These are phyloP conservation scores for Lymantria dispar DNA, from an alignment of 2,888 invertebrate species.

Conservation along the genomic window DNA sequence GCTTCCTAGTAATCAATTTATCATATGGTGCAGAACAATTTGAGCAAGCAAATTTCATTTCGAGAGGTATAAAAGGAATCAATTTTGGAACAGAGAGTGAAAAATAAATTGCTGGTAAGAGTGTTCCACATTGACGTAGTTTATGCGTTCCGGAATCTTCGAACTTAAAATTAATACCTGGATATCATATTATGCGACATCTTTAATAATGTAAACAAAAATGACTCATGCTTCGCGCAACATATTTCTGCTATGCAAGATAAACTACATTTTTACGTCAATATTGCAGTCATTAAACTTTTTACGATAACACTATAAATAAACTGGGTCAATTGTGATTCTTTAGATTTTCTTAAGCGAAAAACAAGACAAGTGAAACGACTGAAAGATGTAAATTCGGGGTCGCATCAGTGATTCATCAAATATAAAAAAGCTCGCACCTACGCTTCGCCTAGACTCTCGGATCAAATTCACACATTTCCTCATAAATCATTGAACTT, in stretches of 20 bases:
- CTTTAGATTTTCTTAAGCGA: constrained; percentile 9
- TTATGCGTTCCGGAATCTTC: constrained; percentile 21
- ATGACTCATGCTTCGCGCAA: background rate
- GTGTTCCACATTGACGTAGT: constrained; percentile 23
- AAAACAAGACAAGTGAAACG: constrained; percentile 27
- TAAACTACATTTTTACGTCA: constrained; percentile 16
- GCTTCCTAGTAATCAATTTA: constrained; percentile 5
- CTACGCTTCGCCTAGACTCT: constrained; percentile 33
- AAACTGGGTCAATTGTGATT: constrained; percentile 25
- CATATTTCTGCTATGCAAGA: constrained; percentile 6
- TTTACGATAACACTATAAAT: constrained; percentile 25
- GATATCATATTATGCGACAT: background rate
- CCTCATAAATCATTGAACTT: constrained; percentile 46
- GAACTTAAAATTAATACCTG: constrained; percentile 5
- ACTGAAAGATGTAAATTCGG: constrained; percentile 38
- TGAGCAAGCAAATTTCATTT: constrained; percentile 28
- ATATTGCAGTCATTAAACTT: constrained; percentile 18
- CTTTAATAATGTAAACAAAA: constrained; percentile 4
- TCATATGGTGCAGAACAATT: constrained; percentile 17
- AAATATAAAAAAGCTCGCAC: constrained; percentile 39
- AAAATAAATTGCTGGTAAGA: constrained; percentile 38
- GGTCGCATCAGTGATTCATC: constrained; percentile 43
- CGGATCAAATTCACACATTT: constrained; percentile 30
- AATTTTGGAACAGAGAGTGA: constrained; percentile 30
- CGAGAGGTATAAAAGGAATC: constrained; percentile 30